Base-by-base conservation (phyloP, 1,140 invertebrate species). In the Charaxes varanes region DNA sequence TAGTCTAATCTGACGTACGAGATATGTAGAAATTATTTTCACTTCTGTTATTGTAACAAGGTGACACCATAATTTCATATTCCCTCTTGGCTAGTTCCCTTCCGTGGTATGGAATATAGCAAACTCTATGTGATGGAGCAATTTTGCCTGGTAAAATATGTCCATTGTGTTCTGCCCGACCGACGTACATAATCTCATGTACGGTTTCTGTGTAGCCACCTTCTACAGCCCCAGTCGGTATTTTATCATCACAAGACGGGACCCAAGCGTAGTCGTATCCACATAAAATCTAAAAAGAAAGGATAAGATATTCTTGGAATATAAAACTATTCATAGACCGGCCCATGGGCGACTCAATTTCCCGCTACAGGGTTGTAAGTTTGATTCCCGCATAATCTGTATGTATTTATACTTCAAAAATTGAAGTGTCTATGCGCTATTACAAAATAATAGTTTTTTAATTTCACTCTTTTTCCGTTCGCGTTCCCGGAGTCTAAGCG, bases 61-160 rank as follows among this genome's bases (percentile, higher is more conserved):
- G 62, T 92, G 49, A 23, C 0, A 70, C 31, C 10, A 76, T 30
- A 8, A 76, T 60, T 36, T 76, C 66, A 50, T 55, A 76, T 6
- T 52, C 38, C 7, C n/a, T 22, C 4, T n/a, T 10, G 1, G 32
- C 41, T 17, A 65, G 28, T 68, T 94, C 93, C 11, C 65, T 79
- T 12, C 91, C 92, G 2, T 41, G 10, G 17, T 45, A 94, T 16
- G 92, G 59, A 3, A 94, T 66, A 58, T 94, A 95, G 61, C 88
- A 89, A 0, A 89, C 53, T 23, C 41, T 60, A 10, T 69, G 65
- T 0, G 52, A 55, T 1, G 54, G 53, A 22, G 89, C 83, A 4
- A 92, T 69, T 77, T 95, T 95, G 11, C 93, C 93, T 41, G 92
- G 92, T 57, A 94, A 87, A 0, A 93, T 55, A 30, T 87, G 88